Evolutionary conservation across 1,140 invertebrate genomes (phyloP), one percentile per base, ranked within the genome.

Genomic region (Ptiloglossa arizonensis): DNA sequence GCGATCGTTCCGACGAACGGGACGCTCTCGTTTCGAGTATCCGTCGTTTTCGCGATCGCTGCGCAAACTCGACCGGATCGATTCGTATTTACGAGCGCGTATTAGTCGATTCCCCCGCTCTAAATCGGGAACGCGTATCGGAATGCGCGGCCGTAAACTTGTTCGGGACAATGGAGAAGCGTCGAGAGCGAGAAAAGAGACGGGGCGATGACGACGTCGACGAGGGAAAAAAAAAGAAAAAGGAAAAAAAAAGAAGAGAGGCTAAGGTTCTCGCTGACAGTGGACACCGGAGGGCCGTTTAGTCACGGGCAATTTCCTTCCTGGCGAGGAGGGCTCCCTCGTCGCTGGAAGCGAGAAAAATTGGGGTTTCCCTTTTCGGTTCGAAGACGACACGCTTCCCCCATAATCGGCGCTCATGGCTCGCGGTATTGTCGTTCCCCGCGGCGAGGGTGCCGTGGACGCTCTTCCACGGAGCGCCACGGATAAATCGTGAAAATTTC

Each of bases 331-430:
- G 56, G 62, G 38, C 52, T 41, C 29, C 32, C 46, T n/a, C 11
- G 48, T 6, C 59, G 48, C 52, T 75, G 44, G 60, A 81, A 82
- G 83, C 80, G 64, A 76, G 71, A 83, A 86, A 85, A 86, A 86
- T 86, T 48, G 15, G 46, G 74, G 29, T 85, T 85, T 79, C 69
- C 75, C 66, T 72, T 74, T 63, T 77, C 60, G 41, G 44, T 66
- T 50, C 50, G 52, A 68, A 54, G 77, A 82, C 74, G 77, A 82
- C 74, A 85, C 82, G 85, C 79, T 78, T 52, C 73, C 72, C 59
- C 75, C 56, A 83, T 83, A 79, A 87, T 86, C 78, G 85, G 59
- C 56, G 79, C 54, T 86, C 83, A 87, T 85, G 69, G 68, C 46
- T 60, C 72, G 63, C 19, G n/a, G 54, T 68, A 87, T 87, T 85